Base-by-base conservation (phyloP, 1,140 invertebrate species). In the Chrysoperla carnea region DNA sequence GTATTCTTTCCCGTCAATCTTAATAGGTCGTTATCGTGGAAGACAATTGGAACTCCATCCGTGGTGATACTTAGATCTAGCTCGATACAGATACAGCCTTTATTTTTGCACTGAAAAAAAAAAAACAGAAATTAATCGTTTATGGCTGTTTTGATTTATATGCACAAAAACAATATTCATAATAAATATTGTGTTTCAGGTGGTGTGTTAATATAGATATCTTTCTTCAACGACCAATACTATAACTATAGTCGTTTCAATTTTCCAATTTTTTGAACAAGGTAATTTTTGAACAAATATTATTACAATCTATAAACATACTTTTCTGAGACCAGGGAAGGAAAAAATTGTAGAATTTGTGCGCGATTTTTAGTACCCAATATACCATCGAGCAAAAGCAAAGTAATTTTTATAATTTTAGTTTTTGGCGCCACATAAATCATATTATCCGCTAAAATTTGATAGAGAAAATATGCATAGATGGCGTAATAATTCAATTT, bases 21-120 rank as follows among this genome's bases (percentile, higher is more conserved):
- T 49, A 81, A 73, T 36, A 84, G 55, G 4, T 69, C 76, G 41
- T 67, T 54, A 57, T 88, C 84, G 59, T 88, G 84, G 38, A 85
- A 73, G 6, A 85, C 49, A 43, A 88, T 68, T 36, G 82, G 71
- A 43, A 80, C 62, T 39, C 73, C 73, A 61, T 87, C 84, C 48
- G 66, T 69, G 1, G 80, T 83, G 9, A 83, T 65, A 9, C 68
- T 58, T 11, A 88, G 61, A 62, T 87, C 84, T 55, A 87, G 69
- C 58, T 88, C 84, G n/a, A 87, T 66, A 17, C 72, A 72, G 47
- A 64, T 68, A 48, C 76, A 80, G 0, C 81, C 76, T 51, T 70
- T 69, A 35, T 69, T 64, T 46, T 72, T 67, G 50, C 72, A 71
- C 77, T 81, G 56, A 38, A 68, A 69, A 45, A 42, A 41, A 55